Evolutionary conservation across 2,888 invertebrate species (phyloP), one percentile per base, ranked within the genome.

Genomic region (Lumbricus terrestris): DNA sequence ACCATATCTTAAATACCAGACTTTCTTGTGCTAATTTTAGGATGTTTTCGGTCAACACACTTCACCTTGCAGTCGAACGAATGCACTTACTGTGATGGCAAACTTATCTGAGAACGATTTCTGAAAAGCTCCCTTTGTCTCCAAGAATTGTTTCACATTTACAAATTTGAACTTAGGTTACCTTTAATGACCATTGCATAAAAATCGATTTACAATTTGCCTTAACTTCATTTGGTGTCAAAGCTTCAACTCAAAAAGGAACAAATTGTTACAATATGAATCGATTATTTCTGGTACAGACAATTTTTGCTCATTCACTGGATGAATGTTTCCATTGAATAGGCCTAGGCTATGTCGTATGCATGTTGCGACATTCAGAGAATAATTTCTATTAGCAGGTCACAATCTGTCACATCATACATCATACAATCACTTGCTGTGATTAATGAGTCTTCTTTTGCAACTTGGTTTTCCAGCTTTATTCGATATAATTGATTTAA

Each of bases 21-120:
- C 69, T n/a, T n/a, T 69, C n/a, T 11, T 69, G 29, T 69, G 69
- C n/a, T 16, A n/a, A 35, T 85, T 85, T 34, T 85, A 85, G 85
- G 16, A 13, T 35, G 11, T 85, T 85, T 33, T 85, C 8, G 85
- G 34, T 85, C 34, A 33, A 35, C 85, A 37, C 35, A 34, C n/a
- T 20, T 35, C 85, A 85, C 23, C 34, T 33, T 85, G 34, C 29
- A 35, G 85, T 35, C 85, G 6, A 85, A 85, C 23, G 34, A 37
- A 34, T 85, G 85, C 85, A 85, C 85, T 35, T 85, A 35, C 16
- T 85, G 85, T 85, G 85, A 85, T 35, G 85, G 85, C 18, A 85
- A 35, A 37, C 85, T 85, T 85, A 37, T 85, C n/a, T 35, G 23
- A 85, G 20, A 35, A n/a, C n/a, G 85, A 29, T 8, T 8, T 69